Base-by-base conservation (phyloP, 2,797 vertebrate species). In the Gymnothorax reevesii region DNA sequence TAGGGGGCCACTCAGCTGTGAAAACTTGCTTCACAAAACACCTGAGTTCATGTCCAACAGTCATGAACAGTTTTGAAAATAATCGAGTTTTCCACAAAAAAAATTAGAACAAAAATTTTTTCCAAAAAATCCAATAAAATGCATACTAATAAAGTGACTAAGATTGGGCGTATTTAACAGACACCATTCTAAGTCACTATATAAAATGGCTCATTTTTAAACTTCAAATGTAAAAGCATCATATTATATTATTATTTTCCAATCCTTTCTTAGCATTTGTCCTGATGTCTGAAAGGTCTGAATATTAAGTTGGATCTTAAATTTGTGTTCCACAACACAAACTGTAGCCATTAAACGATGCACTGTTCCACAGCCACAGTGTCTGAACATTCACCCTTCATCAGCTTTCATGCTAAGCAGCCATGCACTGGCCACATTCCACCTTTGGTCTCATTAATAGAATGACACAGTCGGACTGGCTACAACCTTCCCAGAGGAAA, bases 1-100 rank as follows among this genome's bases (percentile, higher is more conserved):
- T 93, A 93, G 89, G 71, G 60, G 86, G 92, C 88, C 86, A 82
- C 88, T 94, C 88, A 93, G 90, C 89, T 91, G 57, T 90, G 83
- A 77, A 1, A 54, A 89, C 90, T 87, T 90, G 87, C 90, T 90
- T 87, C 85, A 86, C 86, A 52, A 12, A 66, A 55, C 66, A 17
- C 64, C 27, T 73, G n/a, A 15, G 15, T 10, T 85, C 49, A 85
- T 33, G 7, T 62, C 22, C 79, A 55, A 54, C 10, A 8, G 52
- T 33, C 49, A 5, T 25, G 73, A 77, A 42, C 12, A 17, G 12
- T 49, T 73, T 73, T 33, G 9, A 73, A 73, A 73, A 49, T 1
- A 77, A 42, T 77, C 2, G 20, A 7, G 13, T 17, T 15, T 77
- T 12, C 17, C 49, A 55, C 57, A 85, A 60, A 90, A 88, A 90